Evolutionary conservation across 2,797 vertebrate genomes (phyloP), one percentile per base, ranked within the genome.

Genomic region (Eleutherodactylus coqui): DNA sequence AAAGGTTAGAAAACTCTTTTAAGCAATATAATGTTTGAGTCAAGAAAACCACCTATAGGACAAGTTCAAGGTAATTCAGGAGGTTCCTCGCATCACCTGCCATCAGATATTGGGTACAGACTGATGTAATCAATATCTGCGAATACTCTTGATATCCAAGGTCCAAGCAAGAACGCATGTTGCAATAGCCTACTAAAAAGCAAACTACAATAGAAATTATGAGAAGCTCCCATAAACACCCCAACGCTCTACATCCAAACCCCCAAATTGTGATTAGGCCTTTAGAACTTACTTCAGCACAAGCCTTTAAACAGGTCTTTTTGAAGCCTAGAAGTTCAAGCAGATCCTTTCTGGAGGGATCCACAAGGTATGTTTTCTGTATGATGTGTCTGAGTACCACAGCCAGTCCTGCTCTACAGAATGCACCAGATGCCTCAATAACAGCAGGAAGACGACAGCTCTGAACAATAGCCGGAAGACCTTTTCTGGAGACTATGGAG

Each of bases 241-340:
- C 51, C 51, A 53, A 21, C 8, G 19, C 8, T 21, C 51, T 62
- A 16, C 27, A 62, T 5, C 11, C 13, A 62, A 14, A 32, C 4
- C 13, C 27, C 13, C n/a, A 62, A 29, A 34, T 8, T 64, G 62
- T 17, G 62, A 34, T 38, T 0, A 47, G 8, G 5, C 0, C 5
- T 16, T 24, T 81, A 34, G 3, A 51, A 87, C 86, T 94, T 78
- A 99, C 98, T 95, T 99, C 98, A 47, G 98, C 98, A 91, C 98
- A 99, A 70, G 98, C 98, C 91, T 99, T 99, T 88, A 99, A 93
- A 88, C 98, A 99, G 27, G 98, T 99, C 93, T 97, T 97, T 94
- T 99, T 99, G 91, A 99, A 99, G 16, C 98, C 98, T 88, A 99
- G 89, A 82, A 99, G 95, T 49, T 96, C 95, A 83, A 94, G 87